Percentiles rank a stretch among this genome's conserved stretches.
phyloP scores from a whole-genome alignment of 2,113 vertebrate species.

The Crypturellus undulatus region DNA sequence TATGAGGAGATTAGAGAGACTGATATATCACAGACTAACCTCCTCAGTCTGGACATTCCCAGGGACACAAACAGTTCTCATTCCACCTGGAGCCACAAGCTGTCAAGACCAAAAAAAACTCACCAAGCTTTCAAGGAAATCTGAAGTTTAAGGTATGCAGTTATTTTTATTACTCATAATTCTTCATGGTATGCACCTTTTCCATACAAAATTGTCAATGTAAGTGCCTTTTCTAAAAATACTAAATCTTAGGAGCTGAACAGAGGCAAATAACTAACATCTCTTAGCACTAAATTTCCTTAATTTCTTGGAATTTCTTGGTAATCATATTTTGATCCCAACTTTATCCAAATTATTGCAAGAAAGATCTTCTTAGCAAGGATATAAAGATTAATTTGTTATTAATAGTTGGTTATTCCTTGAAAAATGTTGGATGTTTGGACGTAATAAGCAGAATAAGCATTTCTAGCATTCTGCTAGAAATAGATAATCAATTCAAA shows the following conservation, averaged over 20 bases:
- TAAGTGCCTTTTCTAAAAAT: neutral
- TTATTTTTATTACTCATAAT: neutral
- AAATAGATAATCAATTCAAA: neutral
- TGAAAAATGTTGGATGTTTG: neutral
- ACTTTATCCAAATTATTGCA: neutral
- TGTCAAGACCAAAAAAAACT: neutral
- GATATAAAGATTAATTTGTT: neutral
- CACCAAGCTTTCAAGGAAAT: neutral
- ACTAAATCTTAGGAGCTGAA: neutral
- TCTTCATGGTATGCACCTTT: neutral
- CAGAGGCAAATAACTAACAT: neutral
- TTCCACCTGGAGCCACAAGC: neutral
- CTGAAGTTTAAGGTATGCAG: slow-evolving; percentile 29
- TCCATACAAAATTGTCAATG: neutral
- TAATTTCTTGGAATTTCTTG: neutral
- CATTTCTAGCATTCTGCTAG: too few species aligned
- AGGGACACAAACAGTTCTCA: slow-evolving; percentile 40
- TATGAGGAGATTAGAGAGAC: slow-evolving; percentile 70
- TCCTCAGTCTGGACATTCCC: slow-evolving; percentile 16
- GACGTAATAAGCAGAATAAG: neutral
- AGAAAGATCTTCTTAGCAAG: neutral
- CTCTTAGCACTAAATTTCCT: neutral
- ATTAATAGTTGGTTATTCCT: neutral
- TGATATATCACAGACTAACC: slow-evolving; percentile 69
- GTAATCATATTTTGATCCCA: neutral